These are phyloP conservation scores for Dryobates pubescens DNA, from an alignment of 2,797 vertebrate genomes.

Conservation along the genomic window DNA sequence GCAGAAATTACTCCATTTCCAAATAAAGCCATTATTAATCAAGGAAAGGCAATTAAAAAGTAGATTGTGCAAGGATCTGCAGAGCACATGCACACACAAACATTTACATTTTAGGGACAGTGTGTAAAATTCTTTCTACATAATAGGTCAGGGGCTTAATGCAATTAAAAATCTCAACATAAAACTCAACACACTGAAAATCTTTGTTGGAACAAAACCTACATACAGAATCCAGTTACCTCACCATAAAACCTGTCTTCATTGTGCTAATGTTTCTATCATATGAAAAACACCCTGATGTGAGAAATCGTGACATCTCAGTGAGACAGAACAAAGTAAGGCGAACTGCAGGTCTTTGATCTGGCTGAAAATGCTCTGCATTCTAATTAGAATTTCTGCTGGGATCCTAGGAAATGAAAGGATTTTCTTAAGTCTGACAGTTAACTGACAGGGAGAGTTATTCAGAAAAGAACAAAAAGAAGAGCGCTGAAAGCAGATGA, in stretches of 20 bases:
- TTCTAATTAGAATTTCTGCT: constrained; percentile 56
- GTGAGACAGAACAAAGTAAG: constrained; percentile 31
- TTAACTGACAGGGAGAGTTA: background rate
- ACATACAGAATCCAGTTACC: background rate
- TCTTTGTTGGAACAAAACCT: constrained; percentile 16
- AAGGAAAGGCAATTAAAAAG: background rate
- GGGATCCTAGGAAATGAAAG: constrained; percentile 49
- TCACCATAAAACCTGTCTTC: constrained; percentile 23
- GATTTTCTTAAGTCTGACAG: constrained; percentile 25
- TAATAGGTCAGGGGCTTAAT: background rate
- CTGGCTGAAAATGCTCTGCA: constrained; percentile 48
- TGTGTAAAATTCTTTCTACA: background rate
- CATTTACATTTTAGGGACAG: background rate
- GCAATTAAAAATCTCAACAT: constrained; percentile 14
- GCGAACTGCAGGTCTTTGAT: constrained; percentile 45
- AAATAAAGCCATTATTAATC: background rate
- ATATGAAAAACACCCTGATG: constrained; percentile 21
- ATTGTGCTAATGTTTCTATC: constrained; percentile 43
- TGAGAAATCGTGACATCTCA: constrained; percentile 52
- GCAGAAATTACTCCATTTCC: background rate
- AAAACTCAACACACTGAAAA: background rate
- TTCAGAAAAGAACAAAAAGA: constrained; percentile 63
- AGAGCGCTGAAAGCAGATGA: constrained; percentile 48
- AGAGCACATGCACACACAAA: background rate
- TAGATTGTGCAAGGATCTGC: background rate